Conservation (phyloP, 2,888 invertebrate species). For the Chymomyza fuscimana region DNA sequence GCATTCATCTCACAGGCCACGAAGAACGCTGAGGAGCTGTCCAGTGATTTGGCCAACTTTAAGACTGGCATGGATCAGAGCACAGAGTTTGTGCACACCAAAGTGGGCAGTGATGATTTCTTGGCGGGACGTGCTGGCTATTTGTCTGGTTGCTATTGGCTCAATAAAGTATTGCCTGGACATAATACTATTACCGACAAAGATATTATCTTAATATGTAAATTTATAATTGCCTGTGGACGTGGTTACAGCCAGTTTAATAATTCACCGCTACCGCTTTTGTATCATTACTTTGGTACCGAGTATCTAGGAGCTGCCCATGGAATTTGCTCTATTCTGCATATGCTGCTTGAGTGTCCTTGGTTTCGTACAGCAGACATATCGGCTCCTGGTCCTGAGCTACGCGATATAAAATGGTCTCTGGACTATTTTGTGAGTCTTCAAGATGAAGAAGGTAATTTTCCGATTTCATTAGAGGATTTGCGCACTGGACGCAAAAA, state of each 20-base stretch:
- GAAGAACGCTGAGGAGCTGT: slow-evolving; percentile 79
- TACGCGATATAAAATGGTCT: slow-evolving; percentile 83
- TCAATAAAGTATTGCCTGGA: slow-evolving; percentile 80
- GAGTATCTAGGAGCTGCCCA: slow-evolving; percentile 83
- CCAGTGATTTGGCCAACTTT: slow-evolving; percentile 76
- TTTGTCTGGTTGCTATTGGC: slow-evolving; percentile 87
- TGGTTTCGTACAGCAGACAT: slow-evolving; percentile 73
- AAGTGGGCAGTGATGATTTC: slow-evolving; percentile 89
- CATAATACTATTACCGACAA: slow-evolving; percentile 77
- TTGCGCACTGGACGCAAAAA: slow-evolving; percentile 81
- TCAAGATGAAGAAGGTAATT: slow-evolving; percentile 87
- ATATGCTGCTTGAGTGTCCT: slow-evolving; percentile 83
- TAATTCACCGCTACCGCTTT: slow-evolving; percentile 84
- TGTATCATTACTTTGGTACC: slow-evolving; percentile 84
- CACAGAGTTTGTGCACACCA: slow-evolving; percentile 82
- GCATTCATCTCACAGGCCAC: slow-evolving; percentile 82
- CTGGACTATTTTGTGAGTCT: slow-evolving; percentile 83
- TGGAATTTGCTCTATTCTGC: slow-evolving; percentile 85
- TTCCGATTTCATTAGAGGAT: slow-evolving; percentile 87
- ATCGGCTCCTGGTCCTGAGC: slow-evolving; percentile 65
- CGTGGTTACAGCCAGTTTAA: slow-evolving; percentile 83
- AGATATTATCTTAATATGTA: slow-evolving; percentile 84
- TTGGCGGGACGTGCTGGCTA: slow-evolving; percentile 93
- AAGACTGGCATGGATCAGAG: slow-evolving; percentile 79
- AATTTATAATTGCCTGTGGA: slow-evolving; percentile 86